Percentiles rank a stretch among this genome's conserved stretches.
Evolutionary conservation across 2,797 vertebrate species (phyloP).

Genomic region (Austrolebias charrua): DNA sequence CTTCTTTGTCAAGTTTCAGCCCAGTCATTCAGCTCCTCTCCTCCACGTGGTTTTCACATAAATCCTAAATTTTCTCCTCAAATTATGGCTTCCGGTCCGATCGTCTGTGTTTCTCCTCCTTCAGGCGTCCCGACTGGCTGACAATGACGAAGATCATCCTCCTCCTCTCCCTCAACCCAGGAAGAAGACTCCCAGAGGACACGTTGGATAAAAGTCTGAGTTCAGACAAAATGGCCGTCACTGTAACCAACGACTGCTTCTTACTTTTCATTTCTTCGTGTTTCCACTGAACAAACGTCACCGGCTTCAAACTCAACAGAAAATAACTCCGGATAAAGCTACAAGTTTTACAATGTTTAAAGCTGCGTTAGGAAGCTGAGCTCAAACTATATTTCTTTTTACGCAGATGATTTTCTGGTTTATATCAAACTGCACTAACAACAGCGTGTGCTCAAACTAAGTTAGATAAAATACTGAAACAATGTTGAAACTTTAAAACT

Average conservation of each 20-base stretch:
- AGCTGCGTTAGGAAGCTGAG: neutral
- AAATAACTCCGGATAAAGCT: neutral
- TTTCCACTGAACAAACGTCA: neutral
- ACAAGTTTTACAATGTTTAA: neutral
- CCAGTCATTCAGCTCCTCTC: too few relatives aligned
- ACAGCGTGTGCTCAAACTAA: too few relatives aligned
- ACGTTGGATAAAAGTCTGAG: slow-evolving; percentile 1
- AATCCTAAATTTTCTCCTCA: too few relatives aligned
- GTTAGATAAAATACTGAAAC: too few relatives aligned
- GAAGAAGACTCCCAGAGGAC: slow-evolving; percentile 43
- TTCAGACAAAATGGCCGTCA: neutral
- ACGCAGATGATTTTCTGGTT: neutral
- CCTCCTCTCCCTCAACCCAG: slow-evolving; percentile 78
- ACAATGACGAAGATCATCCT: slow-evolving; percentile 36
- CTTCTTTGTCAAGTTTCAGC: too few relatives aligned
- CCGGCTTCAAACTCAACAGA: neutral
- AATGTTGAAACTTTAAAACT: too few relatives aligned
- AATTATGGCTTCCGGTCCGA: neutral
- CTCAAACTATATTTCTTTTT: slow-evolving; percentile 25
- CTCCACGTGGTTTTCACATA: too few relatives aligned
- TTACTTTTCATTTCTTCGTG: neutral
- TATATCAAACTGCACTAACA: rapidly evolving
- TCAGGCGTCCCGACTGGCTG: neutral
- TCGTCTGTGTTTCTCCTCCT: neutral
- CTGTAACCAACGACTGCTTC: neutral